phyloP scores from a whole-genome alignment of 1,140 invertebrate genomes.

The Diploscapter pachys region DNA sequence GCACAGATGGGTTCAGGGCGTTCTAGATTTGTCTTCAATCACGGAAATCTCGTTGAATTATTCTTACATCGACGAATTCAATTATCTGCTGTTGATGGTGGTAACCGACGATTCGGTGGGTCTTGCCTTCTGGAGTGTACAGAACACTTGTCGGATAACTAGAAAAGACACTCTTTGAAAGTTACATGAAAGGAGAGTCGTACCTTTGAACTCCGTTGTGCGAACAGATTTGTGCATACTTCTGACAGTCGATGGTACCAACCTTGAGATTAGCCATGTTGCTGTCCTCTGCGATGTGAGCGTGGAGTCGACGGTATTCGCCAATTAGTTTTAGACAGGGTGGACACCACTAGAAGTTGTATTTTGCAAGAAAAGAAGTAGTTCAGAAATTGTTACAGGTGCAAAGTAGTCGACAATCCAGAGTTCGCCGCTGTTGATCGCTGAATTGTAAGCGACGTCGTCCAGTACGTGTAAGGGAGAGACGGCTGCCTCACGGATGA shows the following conservation, averaged over 20 bases:
- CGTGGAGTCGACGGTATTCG: conserved; percentile 67
- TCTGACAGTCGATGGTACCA: conserved; percentile 67
- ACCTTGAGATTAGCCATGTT: conserved; percentile 67
- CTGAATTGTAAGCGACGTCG: conserved; percentile 64
- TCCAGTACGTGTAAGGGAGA: conserved; percentile 68
- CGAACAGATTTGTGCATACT: conserved; percentile 62
- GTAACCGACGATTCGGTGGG: conserved; percentile 65
- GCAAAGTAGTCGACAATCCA: conserved; percentile 79
- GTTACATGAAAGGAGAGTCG: background rate
- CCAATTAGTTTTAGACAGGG: conserved; percentile 73
- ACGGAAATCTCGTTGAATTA: background rate
- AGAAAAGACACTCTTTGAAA: conserved; percentile 62
- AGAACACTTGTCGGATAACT: conserved; percentile 75
- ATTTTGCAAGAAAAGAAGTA: too few species aligned
- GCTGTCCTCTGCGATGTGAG: conserved; percentile 8
- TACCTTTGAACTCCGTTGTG: conserved; percentile 49
- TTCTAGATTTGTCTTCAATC: conserved; percentile 55
- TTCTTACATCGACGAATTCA: conserved; percentile 69
- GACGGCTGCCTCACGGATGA: conserved; percentile 69
- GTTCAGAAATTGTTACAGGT: conserved; percentile 62
- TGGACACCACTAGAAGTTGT: conserved; percentile 69
- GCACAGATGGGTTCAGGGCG: conserved; percentile 65
- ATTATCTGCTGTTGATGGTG: conserved; percentile 67
- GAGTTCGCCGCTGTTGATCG: conserved; percentile 60
- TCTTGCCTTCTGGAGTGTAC: conserved; percentile 66